Base-by-base conservation (phyloP, 2,888 invertebrate genomes). In the Chaitophorus viminalis region DNA sequence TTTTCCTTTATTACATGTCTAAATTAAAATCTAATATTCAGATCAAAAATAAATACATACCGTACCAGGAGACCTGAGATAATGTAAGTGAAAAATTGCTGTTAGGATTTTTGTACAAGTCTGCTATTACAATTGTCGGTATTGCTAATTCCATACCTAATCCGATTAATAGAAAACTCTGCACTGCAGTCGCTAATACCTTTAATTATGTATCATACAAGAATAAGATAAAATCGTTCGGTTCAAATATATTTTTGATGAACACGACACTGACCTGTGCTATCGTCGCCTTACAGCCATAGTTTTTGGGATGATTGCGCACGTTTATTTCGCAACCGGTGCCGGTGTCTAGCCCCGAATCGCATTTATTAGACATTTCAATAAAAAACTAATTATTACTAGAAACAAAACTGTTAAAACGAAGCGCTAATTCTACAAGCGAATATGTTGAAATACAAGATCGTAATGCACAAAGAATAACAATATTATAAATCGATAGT, bases 41-140 rank as follows among this genome's bases (percentile, higher is more conserved):
- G n/a, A n/a, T n/a, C n/a, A n/a, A 70, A 17, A 29, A 29, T 14
- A 0, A 31, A 5, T 31, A 86, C 92, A 91, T 90, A 94, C 94
- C 93, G 90, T 93, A 93, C 94, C 94, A 94, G 0, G 93, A 93
- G 0, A 93, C 93, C 89, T 93, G 92, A 72, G 92, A 91, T 89
- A 93, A 91, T 68, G 92, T 92, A 79, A 94, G 92, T 54, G 92
- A 92, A 1, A 94, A 90, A 0, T 92, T 92, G 76, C 92, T 92
- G 6, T 76, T n/a, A 14, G 39, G n/a, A 29, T 76, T 76, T 14
- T n/a, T 4, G 70, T 93, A 91, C 1, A 94, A 92, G 2, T 93
- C 93, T 17, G 93, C 93, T 82, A 94, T 91, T 33, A 93, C 93
- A 91, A 94, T 93, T 0, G 94, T 93, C 18, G 93, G 93, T 90